Conservation (phyloP, 2,113 vertebrate species). For the Sinocyclocheilus maitianheensis region DNA sequence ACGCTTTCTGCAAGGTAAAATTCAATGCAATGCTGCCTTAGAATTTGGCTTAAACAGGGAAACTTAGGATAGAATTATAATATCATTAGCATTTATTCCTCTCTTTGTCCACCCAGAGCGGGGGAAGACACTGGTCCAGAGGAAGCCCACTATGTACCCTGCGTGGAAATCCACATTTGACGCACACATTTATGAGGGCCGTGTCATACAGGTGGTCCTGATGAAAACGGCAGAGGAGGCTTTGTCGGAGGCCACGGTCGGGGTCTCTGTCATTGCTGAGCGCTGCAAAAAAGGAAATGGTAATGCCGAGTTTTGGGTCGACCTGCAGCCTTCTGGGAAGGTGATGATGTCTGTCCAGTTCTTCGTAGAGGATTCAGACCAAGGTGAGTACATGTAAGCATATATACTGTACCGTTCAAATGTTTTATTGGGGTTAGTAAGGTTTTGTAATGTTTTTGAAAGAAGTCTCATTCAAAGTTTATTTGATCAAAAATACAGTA, state of each 20-base stretch:
- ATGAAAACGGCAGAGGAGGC: constrained; percentile 93
- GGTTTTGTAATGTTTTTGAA: background rate
- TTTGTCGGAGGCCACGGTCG: constrained; percentile 91
- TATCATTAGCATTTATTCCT: background rate
- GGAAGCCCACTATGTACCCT: constrained; percentile 96
- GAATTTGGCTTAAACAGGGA: background rate
- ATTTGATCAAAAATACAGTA: background rate
- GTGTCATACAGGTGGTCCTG: constrained; percentile 93
- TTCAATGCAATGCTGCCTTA: background rate
- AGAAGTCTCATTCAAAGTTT: background rate
- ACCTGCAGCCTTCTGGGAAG: constrained; percentile 94
- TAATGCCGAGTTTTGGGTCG: constrained; percentile 96
- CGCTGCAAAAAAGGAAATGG: constrained; percentile 95
- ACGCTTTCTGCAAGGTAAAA: background rate
- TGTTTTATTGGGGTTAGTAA: background rate
- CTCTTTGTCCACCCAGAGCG: constrained; percentile 77
- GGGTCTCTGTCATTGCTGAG: constrained; percentile 91
- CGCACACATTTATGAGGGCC: constrained; percentile 94
- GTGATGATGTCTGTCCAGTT: constrained; percentile 97
- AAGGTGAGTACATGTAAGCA: constrained; percentile 60
- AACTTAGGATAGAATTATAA: background rate
- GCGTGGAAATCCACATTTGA: constrained; percentile 96
- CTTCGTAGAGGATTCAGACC: constrained; percentile 88
- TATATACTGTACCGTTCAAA: background rate
- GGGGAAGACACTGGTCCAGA: constrained; percentile 93